phyloP scores from a whole-genome alignment of 1,140 invertebrate genomes.

The Gryllus bimaculatus region DNA sequence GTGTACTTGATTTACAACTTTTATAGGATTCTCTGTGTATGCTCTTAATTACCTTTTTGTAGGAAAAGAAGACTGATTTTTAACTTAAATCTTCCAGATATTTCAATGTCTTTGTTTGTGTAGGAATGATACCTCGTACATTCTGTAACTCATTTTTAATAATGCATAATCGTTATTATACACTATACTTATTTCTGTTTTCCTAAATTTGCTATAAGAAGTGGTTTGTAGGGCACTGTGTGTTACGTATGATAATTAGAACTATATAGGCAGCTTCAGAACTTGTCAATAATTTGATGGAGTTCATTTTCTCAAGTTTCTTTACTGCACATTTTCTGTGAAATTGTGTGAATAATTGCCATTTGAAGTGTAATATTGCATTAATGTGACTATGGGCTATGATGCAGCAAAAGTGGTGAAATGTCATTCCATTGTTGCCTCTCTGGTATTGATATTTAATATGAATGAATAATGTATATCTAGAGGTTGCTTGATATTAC shows the following conservation, averaged over 20 bases:
- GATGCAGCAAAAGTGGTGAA: background rate
- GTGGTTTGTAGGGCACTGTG: too few relatives aligned
- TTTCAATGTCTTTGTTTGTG: background rate
- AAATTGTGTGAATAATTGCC: too few relatives aligned
- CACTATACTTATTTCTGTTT: too few relatives aligned
- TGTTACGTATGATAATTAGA: too few relatives aligned
- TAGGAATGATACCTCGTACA: background rate
- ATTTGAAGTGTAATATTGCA: too few relatives aligned
- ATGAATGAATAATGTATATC: background rate
- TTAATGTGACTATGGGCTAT: too few relatives aligned
- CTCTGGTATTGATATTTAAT: background rate
- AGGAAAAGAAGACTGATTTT: background rate
- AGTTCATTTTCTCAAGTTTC: too few relatives aligned
- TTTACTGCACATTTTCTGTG: too few relatives aligned
- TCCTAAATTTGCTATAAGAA: too few relatives aligned
- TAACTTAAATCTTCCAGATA: slow-evolving; percentile 1
- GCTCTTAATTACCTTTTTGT: background rate
- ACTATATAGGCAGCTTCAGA: too few relatives aligned
- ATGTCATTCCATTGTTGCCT: background rate
- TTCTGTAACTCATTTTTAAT: background rate
- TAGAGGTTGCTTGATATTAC: background rate
- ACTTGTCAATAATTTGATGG: too few relatives aligned
- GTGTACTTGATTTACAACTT: background rate
- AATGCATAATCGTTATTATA: too few relatives aligned
- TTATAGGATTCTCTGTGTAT: background rate